These are phyloP conservation scores for Palythoa grandis DNA, from an alignment of 92 coral and sea anemone species.

Conservation along the genomic window DNA sequence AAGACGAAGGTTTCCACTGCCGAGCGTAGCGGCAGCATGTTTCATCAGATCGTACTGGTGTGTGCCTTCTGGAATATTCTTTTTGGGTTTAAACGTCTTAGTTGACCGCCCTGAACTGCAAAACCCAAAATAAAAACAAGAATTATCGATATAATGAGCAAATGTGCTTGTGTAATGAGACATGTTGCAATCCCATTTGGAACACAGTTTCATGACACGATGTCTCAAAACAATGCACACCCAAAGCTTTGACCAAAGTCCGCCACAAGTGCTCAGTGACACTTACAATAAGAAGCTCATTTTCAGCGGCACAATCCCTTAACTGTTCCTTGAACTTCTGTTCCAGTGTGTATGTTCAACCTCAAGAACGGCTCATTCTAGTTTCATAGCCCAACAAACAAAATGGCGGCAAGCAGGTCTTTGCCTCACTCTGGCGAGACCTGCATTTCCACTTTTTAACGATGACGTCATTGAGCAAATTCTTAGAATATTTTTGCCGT, in stretches of 20 bases:
- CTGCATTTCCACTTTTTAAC: conserved; percentile 7
- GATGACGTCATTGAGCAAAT: conserved; percentile 52
- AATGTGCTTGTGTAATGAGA: conserved; percentile 23
- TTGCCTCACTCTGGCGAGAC: conserved; percentile 60
- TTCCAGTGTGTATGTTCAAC: conserved; percentile 15
- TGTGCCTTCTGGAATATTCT: conserved; percentile 98
- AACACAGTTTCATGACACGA: conserved; percentile 25
- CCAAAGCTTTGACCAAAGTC: background rate
- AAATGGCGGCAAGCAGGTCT: conserved; percentile 61
- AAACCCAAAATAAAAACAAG: conserved; percentile 25
- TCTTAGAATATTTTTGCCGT: conserved; percentile 4
- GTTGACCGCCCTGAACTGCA: conserved; percentile 97
- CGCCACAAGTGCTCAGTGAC: background rate
- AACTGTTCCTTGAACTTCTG: conserved; percentile 24
- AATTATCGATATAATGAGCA: conserved; percentile 16
- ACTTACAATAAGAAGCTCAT: conserved; percentile 99
- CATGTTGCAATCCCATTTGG: conserved; percentile 29
- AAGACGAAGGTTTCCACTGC: conserved; percentile 94
- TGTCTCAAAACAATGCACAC: conserved; percentile 21
- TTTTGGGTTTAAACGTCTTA: conserved; percentile 97
- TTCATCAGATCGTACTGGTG: conserved; percentile 98
- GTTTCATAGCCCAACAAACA: conserved; percentile 13
- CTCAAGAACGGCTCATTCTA: conserved; percentile 30
- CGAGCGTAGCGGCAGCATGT: conserved; percentile 99
- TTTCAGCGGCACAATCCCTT: conserved; percentile 54